Conservation (phyloP, 2,113 vertebrate genomes). For the sheep (Ovis aries) region DNA sequence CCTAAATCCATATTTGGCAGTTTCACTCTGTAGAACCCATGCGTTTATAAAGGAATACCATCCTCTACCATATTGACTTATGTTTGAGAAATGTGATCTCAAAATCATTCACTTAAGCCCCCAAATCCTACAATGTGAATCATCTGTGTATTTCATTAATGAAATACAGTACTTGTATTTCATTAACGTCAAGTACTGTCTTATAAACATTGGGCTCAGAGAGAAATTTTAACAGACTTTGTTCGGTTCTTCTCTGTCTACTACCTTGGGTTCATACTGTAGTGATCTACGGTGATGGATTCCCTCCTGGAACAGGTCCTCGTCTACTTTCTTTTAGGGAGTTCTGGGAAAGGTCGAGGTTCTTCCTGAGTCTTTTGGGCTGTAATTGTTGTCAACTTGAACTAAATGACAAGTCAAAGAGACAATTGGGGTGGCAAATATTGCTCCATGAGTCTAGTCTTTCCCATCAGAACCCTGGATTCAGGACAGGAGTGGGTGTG, state of each 20-base stretch:
- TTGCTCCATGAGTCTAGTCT: rapidly evolving
- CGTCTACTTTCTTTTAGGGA: background rate
- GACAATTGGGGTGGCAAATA: background rate
- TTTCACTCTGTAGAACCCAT: background rate
- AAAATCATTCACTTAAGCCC: background rate
- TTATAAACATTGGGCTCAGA: background rate
- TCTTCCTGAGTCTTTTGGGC: background rate
- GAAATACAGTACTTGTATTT: background rate
- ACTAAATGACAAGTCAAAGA: background rate
- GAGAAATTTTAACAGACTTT: background rate
- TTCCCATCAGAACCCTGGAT: background rate
- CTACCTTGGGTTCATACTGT: background rate
- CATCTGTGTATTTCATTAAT: background rate
- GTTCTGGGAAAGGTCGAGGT: background rate
- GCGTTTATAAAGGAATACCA: background rate
- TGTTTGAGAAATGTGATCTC: background rate
- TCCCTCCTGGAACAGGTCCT: background rate
- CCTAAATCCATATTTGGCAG: background rate
- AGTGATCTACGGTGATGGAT: background rate
- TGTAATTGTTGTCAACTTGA: background rate
- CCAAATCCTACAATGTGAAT: background rate
- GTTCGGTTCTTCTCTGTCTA: background rate
- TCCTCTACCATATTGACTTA: background rate
- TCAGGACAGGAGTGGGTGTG: background rate
- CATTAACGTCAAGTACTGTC: background rate